A percentile compares a stretch with the other conserved stretches of the same genome.
Evolutionary conservation across 1,140 invertebrate genomes (phyloP).

Genomic region (Cyclargus thomasi): DNA sequence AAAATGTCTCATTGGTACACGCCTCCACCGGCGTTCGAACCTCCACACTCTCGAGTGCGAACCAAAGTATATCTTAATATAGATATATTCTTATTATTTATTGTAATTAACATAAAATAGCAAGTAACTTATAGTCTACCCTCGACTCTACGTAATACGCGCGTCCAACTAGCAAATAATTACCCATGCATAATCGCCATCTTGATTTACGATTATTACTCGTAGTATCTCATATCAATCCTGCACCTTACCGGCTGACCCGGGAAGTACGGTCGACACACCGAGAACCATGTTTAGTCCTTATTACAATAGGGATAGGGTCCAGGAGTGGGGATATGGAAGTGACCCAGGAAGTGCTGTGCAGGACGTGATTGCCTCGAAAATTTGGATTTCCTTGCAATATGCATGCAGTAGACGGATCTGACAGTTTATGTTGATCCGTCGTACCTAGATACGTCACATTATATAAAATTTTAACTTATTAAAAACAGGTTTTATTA

Average conservation of each 20-base stretch:
- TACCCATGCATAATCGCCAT: constrained; percentile 7
- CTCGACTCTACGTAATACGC: too few species aligned
- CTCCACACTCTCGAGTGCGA: too few species aligned
- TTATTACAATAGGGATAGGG: not conserved
- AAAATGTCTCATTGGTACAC: too few species aligned
- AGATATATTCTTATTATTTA: too few species aligned
- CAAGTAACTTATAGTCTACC: too few species aligned
- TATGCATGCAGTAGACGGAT: not conserved
- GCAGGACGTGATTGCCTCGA: constrained; percentile 1
- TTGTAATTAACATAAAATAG: too few species aligned
- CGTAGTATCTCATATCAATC: constrained; percentile 27
- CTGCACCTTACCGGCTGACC: constrained; percentile 30
- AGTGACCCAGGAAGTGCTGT: not conserved
- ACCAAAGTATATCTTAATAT: too few species aligned
- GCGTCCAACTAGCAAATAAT: not conserved
- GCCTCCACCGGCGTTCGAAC: too few species aligned
- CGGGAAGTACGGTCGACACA: constrained; percentile 24
- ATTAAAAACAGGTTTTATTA: too few species aligned
- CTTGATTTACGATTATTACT: constrained; percentile 10
- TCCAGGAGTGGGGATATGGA: not conserved
- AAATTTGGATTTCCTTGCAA: not conserved
- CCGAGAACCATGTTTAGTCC: not conserved
- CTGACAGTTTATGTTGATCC: not conserved
- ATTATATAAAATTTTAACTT: not conserved
- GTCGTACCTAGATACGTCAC: not conserved